These are phyloP conservation scores for Albula goreensis DNA, from an alignment of 2,113 vertebrate genomes.

Conservation along the genomic window DNA sequence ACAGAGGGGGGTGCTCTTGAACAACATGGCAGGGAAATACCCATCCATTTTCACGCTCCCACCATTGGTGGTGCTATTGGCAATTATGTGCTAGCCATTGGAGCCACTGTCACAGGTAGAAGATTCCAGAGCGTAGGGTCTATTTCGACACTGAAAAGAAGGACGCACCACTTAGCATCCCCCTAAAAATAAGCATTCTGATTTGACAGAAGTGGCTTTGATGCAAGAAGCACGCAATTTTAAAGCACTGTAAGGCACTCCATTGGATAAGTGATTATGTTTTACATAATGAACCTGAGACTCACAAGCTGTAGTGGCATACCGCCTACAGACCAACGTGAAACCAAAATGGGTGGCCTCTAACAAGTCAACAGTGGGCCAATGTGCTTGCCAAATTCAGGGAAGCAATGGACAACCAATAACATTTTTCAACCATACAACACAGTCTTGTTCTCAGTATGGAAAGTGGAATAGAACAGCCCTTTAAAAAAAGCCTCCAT, in stretches of 20 bases:
- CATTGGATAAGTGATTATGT: background rate
- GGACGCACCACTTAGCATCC: background rate
- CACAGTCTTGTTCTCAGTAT: background rate
- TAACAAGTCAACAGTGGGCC: background rate
- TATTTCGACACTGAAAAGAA: too few relatives aligned
- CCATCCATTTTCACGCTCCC: too few relatives aligned
- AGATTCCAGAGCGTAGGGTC: too few relatives aligned
- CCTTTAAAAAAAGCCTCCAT: background rate
- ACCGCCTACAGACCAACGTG: too few relatives aligned
- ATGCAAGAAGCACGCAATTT: background rate
- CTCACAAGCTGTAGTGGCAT: too few relatives aligned
- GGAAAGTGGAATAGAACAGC: background rate
- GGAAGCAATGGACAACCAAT: background rate
- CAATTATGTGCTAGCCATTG: too few relatives aligned
- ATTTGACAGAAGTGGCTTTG: background rate
- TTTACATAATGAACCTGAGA: background rate
- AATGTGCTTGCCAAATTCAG: background rate
- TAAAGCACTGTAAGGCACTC: background rate
- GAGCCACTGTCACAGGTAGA: too few relatives aligned
- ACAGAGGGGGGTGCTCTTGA: too few relatives aligned
- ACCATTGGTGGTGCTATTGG: too few relatives aligned
- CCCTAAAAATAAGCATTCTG: background rate
- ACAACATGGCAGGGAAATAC: too few relatives aligned
- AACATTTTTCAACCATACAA: background rate
- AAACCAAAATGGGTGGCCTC: too few relatives aligned